Evolutionary conservation across 2,113 vertebrate genomes (phyloP).

Genomic region (Carassius auratus): DNA sequence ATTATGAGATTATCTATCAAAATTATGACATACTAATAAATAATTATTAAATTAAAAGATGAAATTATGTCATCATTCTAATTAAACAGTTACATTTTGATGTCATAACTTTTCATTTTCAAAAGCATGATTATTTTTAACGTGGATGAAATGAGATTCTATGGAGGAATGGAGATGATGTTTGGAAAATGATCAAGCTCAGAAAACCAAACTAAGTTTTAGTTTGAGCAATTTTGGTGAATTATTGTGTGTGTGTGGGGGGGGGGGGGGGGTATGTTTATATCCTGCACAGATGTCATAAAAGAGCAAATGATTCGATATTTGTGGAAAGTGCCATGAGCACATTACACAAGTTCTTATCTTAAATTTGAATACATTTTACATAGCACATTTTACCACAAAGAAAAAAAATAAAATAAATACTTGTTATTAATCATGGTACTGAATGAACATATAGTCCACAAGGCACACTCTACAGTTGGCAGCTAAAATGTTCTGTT

Average conservation of each 20-base stretch:
- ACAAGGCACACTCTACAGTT: conserved; percentile 11
- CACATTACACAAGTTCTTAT: not conserved
- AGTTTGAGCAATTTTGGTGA: not conserved
- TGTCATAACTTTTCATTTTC: too few species aligned
- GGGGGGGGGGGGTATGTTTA: not conserved
- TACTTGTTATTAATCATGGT: not conserved
- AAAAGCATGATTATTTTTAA: too few species aligned
- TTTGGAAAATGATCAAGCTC: not conserved
- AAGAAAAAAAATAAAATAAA: not conserved
- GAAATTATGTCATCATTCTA: not conserved
- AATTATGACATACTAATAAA: too few species aligned
- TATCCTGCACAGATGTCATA: not conserved
- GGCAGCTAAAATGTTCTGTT: not conserved
- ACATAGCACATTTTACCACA: not conserved
- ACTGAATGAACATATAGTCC: not conserved
- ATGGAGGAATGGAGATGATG: not conserved
- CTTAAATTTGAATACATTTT: not conserved
- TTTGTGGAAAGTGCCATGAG: not conserved
- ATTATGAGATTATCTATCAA: too few species aligned
- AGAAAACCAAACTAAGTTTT: not conserved
- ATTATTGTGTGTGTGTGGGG: not conserved
- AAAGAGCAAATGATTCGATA: not conserved
- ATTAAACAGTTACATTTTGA: too few species aligned
- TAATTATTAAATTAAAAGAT: not conserved
- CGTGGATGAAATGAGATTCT: too few species aligned